Base-by-base conservation (phyloP, 2,113 vertebrate species). In the Cyprinodon brontotheroides region DNA sequence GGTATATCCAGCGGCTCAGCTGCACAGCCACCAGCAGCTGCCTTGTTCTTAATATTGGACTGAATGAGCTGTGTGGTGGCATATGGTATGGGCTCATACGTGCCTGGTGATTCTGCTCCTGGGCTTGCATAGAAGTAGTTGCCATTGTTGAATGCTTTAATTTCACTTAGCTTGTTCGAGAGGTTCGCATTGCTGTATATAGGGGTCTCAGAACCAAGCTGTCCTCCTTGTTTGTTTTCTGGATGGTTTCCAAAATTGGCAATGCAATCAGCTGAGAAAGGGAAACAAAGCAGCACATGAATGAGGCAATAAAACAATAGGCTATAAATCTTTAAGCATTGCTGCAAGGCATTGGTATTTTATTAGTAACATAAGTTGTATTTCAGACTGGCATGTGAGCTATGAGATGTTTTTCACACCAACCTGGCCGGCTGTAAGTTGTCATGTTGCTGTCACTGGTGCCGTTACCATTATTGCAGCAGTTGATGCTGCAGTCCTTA, bases 21-120 rank as follows among this genome's bases (percentile, higher is more conserved):
- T 53, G 71, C 13, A 38, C 81, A 70, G 4, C 83, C 66, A 0
- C 85, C 84, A 0, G 70, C 10, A 37, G 63, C 81, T 20, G 82
- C 71, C 91, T 96, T 97, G 86, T 94, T 93, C 74, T 90, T 95
- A 88, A 98, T 96, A 91, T 90, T 96, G 43, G 96, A 96, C 91
- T 98, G 97, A 88, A 98, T 98, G 82, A 98, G 96, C 89, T 98
- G 97, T 45, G 97, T 98, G 79, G 97, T 98, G 91, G 97, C 97
- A 1, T 98, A 98, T 11, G 97, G 97, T 74, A 97, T 97, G 85
- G 96, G 97, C 86, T 98, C 93, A 63, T 93, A 93, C 2, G 90
- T 89, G 70, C 83, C 87, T n/a, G 85, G 13, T 4, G 88, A 95
- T 82, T 96, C 96, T 70, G 85, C 88, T 45, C 95, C 95, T 57